Percentiles rank a stretch among this genome's conserved stretches.
These are phyloP conservation scores for Amphimedon queenslandica DNA, from an alignment of 37 sponge, comb jelly and placozoan genomes.

Conservation along the genomic window DNA sequence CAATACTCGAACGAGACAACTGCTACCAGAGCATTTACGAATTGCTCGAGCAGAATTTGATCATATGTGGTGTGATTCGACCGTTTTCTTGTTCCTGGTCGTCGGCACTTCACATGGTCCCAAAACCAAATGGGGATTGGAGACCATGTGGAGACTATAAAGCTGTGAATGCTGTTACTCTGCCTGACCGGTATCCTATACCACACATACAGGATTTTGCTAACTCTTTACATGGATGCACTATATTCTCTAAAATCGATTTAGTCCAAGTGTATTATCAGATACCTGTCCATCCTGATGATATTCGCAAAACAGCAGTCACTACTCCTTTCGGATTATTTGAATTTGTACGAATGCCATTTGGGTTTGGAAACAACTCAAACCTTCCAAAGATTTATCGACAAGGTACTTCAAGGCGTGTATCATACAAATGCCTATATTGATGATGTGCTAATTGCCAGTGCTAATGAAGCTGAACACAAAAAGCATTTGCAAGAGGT, in stretches of 20 bases:
- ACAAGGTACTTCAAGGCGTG: no score
- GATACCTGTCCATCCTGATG: constrained; percentile 37
- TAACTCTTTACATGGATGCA: constrained; percentile 18
- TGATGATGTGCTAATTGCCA: neutral
- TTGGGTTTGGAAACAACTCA: no score
- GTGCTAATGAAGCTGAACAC: neutral
- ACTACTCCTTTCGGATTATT: constrained; percentile 34
- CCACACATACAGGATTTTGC: constrained; percentile 35
- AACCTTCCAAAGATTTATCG: neutral
- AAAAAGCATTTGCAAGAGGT: neutral
- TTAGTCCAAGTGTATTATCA: constrained; percentile 25
- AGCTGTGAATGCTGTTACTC: no score
- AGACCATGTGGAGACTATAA: neutral
- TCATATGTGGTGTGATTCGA: constrained; percentile 28
- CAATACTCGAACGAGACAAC: constrained; percentile 20
- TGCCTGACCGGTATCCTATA: neutral
- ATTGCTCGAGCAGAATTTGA: constrained; percentile 12
- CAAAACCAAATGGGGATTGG: constrained; percentile 38
- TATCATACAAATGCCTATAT: neutral
- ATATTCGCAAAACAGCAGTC: no score
- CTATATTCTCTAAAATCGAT: neutral
- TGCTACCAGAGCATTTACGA: constrained; percentile 14
- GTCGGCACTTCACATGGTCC: constrained; percentile 29
- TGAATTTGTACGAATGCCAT: constrained; percentile 29
- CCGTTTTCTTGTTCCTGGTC: constrained; percentile 28